Percentiles rank a stretch among this genome's conserved stretches.
phyloP scores from a whole-genome alignment of 2,113 vertebrate species.

The Petromus typicus region DNA sequence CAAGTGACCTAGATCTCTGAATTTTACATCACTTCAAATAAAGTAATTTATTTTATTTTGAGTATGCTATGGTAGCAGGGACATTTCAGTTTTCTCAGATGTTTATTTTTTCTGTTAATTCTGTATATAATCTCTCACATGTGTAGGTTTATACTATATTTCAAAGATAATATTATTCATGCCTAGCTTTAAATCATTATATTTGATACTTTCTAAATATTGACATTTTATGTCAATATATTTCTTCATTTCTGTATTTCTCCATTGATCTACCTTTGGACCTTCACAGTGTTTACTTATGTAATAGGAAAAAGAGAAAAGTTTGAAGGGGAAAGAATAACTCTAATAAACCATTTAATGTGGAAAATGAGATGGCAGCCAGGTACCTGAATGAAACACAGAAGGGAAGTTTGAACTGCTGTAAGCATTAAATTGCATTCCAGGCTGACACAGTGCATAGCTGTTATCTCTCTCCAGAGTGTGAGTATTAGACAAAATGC shows the following conservation, averaged over 20 bases:
- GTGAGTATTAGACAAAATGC: background rate
- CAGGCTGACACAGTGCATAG: too few relatives aligned
- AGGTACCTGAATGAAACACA: background rate
- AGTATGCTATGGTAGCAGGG: background rate
- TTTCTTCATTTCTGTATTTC: background rate
- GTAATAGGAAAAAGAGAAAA: background rate
- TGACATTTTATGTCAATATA: background rate
- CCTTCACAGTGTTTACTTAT: background rate
- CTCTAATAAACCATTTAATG: background rate
- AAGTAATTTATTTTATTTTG: background rate
- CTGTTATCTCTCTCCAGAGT: background rate
- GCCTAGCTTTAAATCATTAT: background rate
- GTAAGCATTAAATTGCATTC: background rate
- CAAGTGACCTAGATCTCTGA: background rate
- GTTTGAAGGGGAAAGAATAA: background rate
- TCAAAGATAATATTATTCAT: background rate
- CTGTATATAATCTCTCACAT: background rate
- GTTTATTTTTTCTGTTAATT: background rate
- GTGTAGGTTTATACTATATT: background rate
- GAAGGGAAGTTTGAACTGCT: background rate
- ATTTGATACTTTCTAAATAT: background rate
- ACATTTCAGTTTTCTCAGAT: background rate
- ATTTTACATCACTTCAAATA: conserved; percentile 22
- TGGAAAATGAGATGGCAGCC: background rate
- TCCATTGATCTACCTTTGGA: background rate